Base-by-base conservation (phyloP, 2,113 vertebrate genomes). In the Pycnonotus jocosus region DNA sequence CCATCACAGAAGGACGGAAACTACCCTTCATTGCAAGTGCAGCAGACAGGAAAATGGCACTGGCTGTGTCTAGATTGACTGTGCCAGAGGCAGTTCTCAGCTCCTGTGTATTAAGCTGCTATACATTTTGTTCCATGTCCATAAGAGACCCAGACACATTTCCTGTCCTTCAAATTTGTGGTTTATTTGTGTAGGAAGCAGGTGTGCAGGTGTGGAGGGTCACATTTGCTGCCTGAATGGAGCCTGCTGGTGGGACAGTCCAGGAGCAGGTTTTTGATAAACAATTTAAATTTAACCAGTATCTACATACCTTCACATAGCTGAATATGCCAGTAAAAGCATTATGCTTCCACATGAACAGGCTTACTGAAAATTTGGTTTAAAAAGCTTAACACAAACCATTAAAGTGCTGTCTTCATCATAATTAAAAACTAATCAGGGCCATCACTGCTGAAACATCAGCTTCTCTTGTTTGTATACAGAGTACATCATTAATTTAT, bases 351-450 rank as follows among this genome's bases (percentile, higher is more conserved):
- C 47, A 61, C 33, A 15, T 54, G 15, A 91, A 65, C 23, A 79
- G 24, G 27, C 54, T 85, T 18, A 50, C 54, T 77, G 58, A 72
- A 85, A 93, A 72, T 77, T 77, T 93, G 42, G 35, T 80, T 93
- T 92, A 1, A 82, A 95, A 94, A 91, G 23, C 79, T 95, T 45
- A 69, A 31, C 38, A 74, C n/a, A 86, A 91, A 65, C 62, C 23
- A 22, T 57, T 82, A n/a, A 69, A 90, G 62, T 86, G 66, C 18
- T 88, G 60, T 27, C 33, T 82, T 94, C 90, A 77, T 91, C 62
- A 83, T 92, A 73, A 96, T 94, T 95, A 92, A 93, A 92, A 94
- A 58, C 92, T 95, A 96, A 96, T 97, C 93, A 95, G 87, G 31
- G 68, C 90, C 47, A 54, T 92, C 87, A 66, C 30, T 80, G 47